phyloP scores from a whole-genome alignment of 1,140 invertebrate species.

The Megalopta genalis region DNA sequence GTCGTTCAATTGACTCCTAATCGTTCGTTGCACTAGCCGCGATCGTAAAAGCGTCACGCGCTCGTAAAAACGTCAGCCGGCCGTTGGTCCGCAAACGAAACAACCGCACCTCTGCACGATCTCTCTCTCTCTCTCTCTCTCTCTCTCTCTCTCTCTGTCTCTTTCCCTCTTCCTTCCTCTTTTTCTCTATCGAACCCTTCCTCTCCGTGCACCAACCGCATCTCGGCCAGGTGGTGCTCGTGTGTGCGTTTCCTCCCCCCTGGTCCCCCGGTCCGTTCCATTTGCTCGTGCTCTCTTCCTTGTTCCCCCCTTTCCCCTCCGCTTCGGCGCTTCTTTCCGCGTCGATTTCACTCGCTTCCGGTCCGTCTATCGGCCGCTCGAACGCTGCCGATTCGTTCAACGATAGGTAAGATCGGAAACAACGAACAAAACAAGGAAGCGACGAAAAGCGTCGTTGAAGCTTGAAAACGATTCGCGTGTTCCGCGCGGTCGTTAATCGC shows the following conservation, averaged over 20 bases:
- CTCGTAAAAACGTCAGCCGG: conserved; percentile 56
- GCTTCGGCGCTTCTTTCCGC: background rate
- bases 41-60: conserved; percentile 55
- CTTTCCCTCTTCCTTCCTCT: background rate
- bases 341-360: background rate
- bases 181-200: background rate
- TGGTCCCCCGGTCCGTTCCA: background rate
- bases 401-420: too few relatives aligned
- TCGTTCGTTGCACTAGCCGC: conserved; percentile 61
- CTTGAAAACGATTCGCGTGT: too few relatives aligned
- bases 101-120: conserved; percentile 14
- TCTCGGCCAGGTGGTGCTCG: conserved; percentile 15
- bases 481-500: too few relatives aligned
- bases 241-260: background rate
- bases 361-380: too few relatives aligned
- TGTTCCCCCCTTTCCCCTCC: background rate
- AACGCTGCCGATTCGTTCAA: too few relatives aligned
- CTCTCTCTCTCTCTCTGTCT: background rate
- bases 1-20: conserved; percentile 59
- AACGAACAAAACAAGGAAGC: too few relatives aligned
- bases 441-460: background rate
- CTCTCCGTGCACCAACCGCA: too few relatives aligned
- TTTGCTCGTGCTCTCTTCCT: too few relatives aligned
- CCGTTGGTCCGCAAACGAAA: conserved; percentile 31
- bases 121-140: background rate